Evolutionary conservation across 2,113 vertebrate genomes (phyloP), one percentile per base, ranked within the genome.

Genomic region (Uria aalge): DNA sequence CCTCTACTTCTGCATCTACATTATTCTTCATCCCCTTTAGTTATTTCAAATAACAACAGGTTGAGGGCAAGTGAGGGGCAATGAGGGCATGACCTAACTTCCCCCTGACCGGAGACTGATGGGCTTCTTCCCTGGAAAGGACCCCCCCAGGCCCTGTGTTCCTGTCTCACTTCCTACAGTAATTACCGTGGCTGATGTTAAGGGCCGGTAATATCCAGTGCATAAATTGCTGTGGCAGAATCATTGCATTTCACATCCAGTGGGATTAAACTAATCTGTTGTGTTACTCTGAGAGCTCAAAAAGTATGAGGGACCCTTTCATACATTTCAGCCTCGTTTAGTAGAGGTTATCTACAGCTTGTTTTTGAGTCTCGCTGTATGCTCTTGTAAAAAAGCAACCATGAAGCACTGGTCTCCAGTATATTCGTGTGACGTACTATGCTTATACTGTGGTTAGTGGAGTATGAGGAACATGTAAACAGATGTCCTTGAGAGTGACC

Each of bases 211-310:
- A 84, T 75, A 89, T 36, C 56, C 57, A 68, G 57, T 23, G 40
- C 48, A 36, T 81, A 67, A 95, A 92, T 81, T 89, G 34, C 83
- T 79, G 60, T 79, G 73, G 80, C 79, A 92, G 88, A 92, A 71
- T 88, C 55, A 50, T 72, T 78, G 76, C 63, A 38, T 81, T 92
- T 77, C 91, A 41, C 92, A 69, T 64, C 83, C 83, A 29, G 32
- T 45, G 81, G 73, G 68, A 84, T 94, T 86, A 92, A 88, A 83
- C 72, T 94, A 48, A 90, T 93, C 88, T 86, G 55, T 88, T 92
- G 75, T 77, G 56, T 92, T 92, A 56, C 34, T 56, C 40, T 32
- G 85, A 87, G 60, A 91, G 36, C 72, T 91, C 60, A 60, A 36
- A 84, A 88, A 68, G 52, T 52, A 43, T 55, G 76, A 81, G 68